phyloP scores from a whole-genome alignment of 2,888 invertebrate genomes.

The Lucinisca nassula region DNA sequence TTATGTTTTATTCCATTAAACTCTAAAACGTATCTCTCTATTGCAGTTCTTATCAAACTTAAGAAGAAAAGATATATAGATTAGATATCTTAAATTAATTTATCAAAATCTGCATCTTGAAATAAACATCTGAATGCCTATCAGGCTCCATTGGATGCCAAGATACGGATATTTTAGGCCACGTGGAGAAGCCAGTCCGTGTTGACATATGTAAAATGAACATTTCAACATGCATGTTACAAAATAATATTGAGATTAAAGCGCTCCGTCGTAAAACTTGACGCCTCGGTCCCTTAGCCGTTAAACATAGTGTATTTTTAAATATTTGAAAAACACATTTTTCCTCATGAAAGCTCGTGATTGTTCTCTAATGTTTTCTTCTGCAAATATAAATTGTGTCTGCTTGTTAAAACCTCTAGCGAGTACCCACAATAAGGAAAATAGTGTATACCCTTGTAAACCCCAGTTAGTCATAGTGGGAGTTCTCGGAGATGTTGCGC shows the following conservation, averaged over 20 bases:
- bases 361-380: background rate
- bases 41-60: background rate
- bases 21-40: no score
- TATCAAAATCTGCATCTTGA: background rate
- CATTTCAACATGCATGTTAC: slow-evolving; percentile 1
- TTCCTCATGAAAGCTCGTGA: background rate
- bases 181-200: background rate
- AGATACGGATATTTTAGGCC: background rate
- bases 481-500: no score
- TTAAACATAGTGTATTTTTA: no score
- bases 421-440: background rate
- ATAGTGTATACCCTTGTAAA: background rate
- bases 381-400: no score
- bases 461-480: background rate
- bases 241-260: background rate
- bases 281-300: no score
- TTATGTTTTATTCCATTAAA: slow-evolving; percentile 1
- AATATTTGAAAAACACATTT: no score
- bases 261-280: no score
- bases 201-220: background rate
- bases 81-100: slow-evolving; percentile 11
- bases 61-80: slow-evolving; percentile 3
- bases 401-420: background rate
- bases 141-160: background rate
- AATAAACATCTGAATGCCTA: slow-evolving; percentile 4